Evolutionary conservation across 2,113 vertebrate species (phyloP), one percentile per base, ranked within the genome.

Genomic region (Austrofundulus limnaeus): DNA sequence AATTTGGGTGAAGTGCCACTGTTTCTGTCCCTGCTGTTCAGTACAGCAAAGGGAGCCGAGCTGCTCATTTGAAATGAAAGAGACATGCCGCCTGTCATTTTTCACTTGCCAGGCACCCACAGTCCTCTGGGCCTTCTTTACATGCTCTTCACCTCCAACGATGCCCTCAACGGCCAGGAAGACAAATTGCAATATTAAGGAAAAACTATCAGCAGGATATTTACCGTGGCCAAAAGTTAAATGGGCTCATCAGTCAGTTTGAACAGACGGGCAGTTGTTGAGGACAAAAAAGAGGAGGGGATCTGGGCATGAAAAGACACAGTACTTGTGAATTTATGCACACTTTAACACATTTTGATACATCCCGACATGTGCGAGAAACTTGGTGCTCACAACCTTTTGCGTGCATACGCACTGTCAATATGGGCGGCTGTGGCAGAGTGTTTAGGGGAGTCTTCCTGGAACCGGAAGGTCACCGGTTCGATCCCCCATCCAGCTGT

Each of bases 1-100:
- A 67, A 88, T 90, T 88, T 87, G 75, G 83, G 72, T 79, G 83
- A 83, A 85, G 81, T 84, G 84, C 72, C 76, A 78, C 78, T 48
- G 74, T 61, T 74, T 62, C 81, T 70, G 73, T 52, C 63, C 71
- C 80, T 81, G 80, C 78, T 86, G 83, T 71, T 84, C 53, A 24
- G 75, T 78, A 74, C 71, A 59, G 78, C 77, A 61, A 37, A 59
- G 50, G 5, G 8, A 68, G 55, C 56, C 7, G 28, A 46, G 55
- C 66, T 48, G 69, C 45, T 39, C 50, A 16, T 47, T 63, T 52
- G 67, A 74, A 70, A 28, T 61, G 81, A 80, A 66, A 72, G 67
- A 84, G 75, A 75, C 79, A 43, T 58, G 80, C 76, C 57, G 79
- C 80, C 56, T 81, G 75, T 87, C 82, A 90, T 91, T 79, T 76